Evolutionary conservation across 37 sponge, comb jelly and placozoan genomes (phyloP).

Genomic region (Hormiphora californensis): DNA sequence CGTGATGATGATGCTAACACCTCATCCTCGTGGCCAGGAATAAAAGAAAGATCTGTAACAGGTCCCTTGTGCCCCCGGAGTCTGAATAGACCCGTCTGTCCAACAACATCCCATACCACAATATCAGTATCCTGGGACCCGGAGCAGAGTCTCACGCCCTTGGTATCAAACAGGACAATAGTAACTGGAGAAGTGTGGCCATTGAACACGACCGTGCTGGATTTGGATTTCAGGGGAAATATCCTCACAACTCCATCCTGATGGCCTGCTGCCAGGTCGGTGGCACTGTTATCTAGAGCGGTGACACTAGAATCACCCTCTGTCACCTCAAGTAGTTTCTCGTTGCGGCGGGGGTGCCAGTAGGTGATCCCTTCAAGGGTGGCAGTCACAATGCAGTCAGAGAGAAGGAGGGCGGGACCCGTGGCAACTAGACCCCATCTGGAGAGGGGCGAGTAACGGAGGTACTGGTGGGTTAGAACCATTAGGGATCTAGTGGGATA

Average conservation of each 20-base stretch:
- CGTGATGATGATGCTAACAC: slow-evolving; percentile 82
- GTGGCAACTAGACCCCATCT: slow-evolving; percentile 70
- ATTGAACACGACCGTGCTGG: slow-evolving; percentile 63
- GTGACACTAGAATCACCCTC: slow-evolving; percentile 57
- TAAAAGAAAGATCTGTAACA: slow-evolving; percentile 63
- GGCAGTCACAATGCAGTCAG: slow-evolving; percentile 57
- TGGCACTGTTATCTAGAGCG: slow-evolving; percentile 38
- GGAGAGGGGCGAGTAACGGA: slow-evolving; percentile 60
- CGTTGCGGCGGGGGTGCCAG: slow-evolving; percentile 71
- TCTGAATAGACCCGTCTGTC: slow-evolving; percentile 71
- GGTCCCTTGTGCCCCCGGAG: slow-evolving; percentile 86
- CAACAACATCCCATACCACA: slow-evolving; percentile 86
- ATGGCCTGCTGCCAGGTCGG: slow-evolving; percentile 63
- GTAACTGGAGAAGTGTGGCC: slow-evolving; percentile 84
- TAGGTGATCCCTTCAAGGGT: slow-evolving; percentile 75
- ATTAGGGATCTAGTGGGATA: no score
- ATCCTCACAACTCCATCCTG: slow-evolving; percentile 60
- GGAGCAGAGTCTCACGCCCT: slow-evolving; percentile 67
- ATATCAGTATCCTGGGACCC: slow-evolving; percentile 82
- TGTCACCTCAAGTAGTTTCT: slow-evolving; percentile 57
- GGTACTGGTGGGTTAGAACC: slow-evolving; percentile 76
- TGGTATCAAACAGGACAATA: slow-evolving; percentile 62
- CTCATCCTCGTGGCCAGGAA: slow-evolving; percentile 40
- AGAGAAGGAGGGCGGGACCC: slow-evolving; percentile 56
- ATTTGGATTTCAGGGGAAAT: slow-evolving; percentile 49